Percentiles rank a stretch among this genome's conserved stretches.
Evolutionary conservation across 2,113 vertebrate genomes (phyloP).

Genomic region (Prietella phreatophila): DNA sequence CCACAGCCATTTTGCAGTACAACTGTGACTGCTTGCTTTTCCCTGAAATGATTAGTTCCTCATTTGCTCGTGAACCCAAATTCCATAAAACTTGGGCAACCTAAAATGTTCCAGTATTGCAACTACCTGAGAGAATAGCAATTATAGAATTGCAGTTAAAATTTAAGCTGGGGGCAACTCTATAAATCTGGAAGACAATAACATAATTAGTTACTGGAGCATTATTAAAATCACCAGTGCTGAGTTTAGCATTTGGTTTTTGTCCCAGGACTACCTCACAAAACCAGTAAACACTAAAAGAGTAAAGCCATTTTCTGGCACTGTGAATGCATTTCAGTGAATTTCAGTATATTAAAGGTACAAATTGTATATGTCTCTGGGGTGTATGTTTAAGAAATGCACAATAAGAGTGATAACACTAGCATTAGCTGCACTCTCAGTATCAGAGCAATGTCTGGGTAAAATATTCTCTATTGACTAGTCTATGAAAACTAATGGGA

Average conservation of each 20-base stretch:
- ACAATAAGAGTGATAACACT: neutral
- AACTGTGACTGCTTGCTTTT: neutral
- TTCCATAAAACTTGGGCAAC: neutral
- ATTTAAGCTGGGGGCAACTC: slow-evolving; percentile 3
- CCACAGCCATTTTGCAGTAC: slow-evolving; percentile 1
- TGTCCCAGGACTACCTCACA: neutral
- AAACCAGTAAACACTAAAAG: neutral
- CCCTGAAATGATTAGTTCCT: neutral
- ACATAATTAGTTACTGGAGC: slow-evolving; percentile 9
- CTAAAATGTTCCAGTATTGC: slow-evolving; percentile 28
- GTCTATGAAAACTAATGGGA: slow-evolving; percentile 21
- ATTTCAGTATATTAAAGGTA: neutral
- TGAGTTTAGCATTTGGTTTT: slow-evolving; percentile 8
- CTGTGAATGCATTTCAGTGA: neutral
- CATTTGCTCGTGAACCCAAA: slow-evolving; percentile 21
- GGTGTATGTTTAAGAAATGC: neutral
- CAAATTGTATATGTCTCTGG: neutral
- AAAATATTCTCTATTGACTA: slow-evolving; percentile 12
- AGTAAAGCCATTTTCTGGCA: neutral
- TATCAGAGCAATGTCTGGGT: neutral
- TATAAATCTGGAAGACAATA: slow-evolving; percentile 8
- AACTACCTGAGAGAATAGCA: slow-evolving; percentile 33
- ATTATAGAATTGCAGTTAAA: slow-evolving; percentile 43
- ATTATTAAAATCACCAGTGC: neutral
- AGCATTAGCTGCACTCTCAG: neutral